A percentile compares a stretch with the other conserved stretches of the same genome.
Evolutionary conservation across 2,113 vertebrate genomes (phyloP).

Genomic region (Eonycteris spelaea): DNA sequence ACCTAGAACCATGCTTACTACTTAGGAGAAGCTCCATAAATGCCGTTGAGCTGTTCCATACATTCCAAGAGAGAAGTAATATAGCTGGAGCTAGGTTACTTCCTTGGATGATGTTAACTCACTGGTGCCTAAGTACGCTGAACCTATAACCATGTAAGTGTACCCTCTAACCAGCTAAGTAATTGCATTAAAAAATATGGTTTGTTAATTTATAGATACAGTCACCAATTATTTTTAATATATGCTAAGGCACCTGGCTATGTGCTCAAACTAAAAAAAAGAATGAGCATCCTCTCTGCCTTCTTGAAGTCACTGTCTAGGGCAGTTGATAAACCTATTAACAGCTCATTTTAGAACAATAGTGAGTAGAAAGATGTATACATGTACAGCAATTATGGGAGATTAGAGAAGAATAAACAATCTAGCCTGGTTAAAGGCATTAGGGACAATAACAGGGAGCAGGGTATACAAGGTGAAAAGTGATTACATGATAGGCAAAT

Average conservation of each 20-base stretch:
- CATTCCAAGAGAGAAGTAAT: neutral
- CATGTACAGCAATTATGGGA: neutral
- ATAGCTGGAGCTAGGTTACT: neutral
- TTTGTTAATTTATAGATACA: neutral
- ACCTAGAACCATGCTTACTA: neutral
- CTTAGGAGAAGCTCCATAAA: neutral
- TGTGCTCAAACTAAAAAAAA: neutral
- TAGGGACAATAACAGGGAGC: neutral
- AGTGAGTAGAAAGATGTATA: neutral
- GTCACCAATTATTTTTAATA: neutral
- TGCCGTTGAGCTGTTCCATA: neutral
- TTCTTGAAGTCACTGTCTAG: neutral
- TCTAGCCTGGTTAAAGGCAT: too few species aligned
- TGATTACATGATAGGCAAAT: neutral
- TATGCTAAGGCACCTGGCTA: neutral
- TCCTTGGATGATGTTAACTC: neutral
- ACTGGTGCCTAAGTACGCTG: neutral
- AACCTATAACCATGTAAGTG: neutral
- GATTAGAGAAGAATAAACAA: too few species aligned
- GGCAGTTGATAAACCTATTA: neutral
- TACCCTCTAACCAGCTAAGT: neutral
- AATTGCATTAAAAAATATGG: neutral
- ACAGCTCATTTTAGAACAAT: neutral
- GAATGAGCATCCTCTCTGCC: neutral
- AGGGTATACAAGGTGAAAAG: neutral